These are phyloP conservation scores for Bubo scandiacus DNA, from an alignment of 2,113 vertebrate genomes.

Conservation along the genomic window DNA sequence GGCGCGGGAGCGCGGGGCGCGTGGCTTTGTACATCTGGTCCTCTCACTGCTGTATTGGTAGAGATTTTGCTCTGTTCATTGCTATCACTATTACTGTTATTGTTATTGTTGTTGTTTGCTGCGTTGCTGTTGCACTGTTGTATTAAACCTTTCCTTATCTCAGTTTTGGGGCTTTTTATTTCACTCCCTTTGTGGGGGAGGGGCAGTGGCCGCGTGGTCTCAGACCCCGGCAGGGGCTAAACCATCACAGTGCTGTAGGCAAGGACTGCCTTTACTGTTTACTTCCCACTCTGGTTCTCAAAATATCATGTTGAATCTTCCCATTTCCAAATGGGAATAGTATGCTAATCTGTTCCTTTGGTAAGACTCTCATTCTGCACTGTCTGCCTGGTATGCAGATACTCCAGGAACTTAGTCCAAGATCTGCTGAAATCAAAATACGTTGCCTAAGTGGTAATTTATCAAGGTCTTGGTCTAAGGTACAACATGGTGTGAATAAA, in stretches of 20 bases:
- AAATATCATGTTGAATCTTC: background rate
- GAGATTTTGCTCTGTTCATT: too few species aligned
- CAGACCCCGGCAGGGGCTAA: too few species aligned
- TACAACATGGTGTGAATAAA: background rate
- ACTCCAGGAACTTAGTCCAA: background rate
- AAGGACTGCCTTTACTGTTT: background rate
- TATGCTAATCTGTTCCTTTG: background rate
- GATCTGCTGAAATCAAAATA: background rate
- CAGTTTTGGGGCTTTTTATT: too few species aligned
- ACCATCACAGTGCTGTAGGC: background rate
- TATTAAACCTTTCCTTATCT: too few species aligned
- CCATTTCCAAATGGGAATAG: background rate
- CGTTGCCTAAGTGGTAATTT: background rate
- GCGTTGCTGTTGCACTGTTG: too few species aligned
- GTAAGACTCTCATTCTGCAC: background rate
- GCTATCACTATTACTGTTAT: too few species aligned
- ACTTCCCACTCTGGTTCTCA: background rate
- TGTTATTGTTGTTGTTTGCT: too few species aligned
- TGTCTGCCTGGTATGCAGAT: background rate
- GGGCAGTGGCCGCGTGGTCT: too few species aligned
- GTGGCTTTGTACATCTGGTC: too few species aligned
- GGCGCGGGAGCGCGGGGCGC: too few species aligned
- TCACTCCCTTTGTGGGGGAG: too few species aligned
- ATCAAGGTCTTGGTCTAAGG: background rate
- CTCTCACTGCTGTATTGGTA: too few species aligned